Evolutionary conservation across 2,113 vertebrate species (phyloP), one percentile per base, ranked within the genome.

Genomic region (Emydura subglobosa): DNA sequence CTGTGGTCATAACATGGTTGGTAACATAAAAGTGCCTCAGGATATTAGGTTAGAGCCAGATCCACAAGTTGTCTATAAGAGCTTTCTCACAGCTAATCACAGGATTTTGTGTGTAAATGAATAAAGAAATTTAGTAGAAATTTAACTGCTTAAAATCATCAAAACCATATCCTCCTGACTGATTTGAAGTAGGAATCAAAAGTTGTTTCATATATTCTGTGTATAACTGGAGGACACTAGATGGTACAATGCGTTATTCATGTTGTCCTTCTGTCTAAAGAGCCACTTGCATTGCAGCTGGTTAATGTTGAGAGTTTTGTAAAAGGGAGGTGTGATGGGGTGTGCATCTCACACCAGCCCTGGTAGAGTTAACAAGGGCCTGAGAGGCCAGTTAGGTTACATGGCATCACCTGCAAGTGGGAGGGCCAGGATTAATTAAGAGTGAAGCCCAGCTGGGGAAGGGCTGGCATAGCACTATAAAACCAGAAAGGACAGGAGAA

Each of bases 81-180:
- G 87, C 89, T 80, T 93, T 86, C 79, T 88, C 54, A 91, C 79
- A 92, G 94, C 42, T 85, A 34, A 65, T 50, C 59, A 80, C 91
- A 88, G 79, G 51, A 72, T 93, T 94, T 79, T 29, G 3, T 53
- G 31, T 78, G 79, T 85, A 49, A 74, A 91, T 92, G 80, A 85
- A 72, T 74, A 93, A 83, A 91, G 42, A 1, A 87, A 90, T 92
- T 90, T 79, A 39, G 81, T 84, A 91, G 79, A 93, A 97, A 91
- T 10, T 49, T 24, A 34, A 87, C 49, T 83, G 55, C 39, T 94
- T 95, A 72, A 72, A 72, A 65, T 83, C 17, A 27, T 85, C 42
- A 91, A 88, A 92, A 4, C 9, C 24, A 92, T 81, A 85, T 86
- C 82, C 72, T 91, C 68, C 53, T 21, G 79, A 49, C 51, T 85